Evolutionary conservation across 2,113 vertebrate genomes (phyloP), one percentile per base, ranked within the genome.

Genomic region (Pholis gunnellus): DNA sequence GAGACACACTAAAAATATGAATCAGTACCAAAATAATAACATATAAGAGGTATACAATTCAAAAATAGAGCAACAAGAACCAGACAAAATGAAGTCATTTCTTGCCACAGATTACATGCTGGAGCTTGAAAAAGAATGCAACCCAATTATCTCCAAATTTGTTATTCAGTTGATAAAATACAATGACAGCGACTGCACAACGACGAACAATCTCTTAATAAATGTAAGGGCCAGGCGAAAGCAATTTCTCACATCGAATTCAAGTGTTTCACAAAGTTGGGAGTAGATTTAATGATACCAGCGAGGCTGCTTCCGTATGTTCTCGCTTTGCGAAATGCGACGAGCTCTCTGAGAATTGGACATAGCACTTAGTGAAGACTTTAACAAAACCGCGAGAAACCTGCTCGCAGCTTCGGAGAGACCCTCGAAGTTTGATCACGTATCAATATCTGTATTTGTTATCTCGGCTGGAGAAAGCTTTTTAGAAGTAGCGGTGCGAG

Each of bases 331-430:
- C 36, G 42, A 82, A 61, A 79, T 52, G 72, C 61, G 74, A 84
- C 75, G 63, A 66, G 75, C 14, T 84, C 77, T 78, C 61, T 85
- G 54, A 79, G 79, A 69, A 54, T 40, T 38, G 36, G 29, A 80
- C 71, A 74, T 42, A 74, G 48, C 52, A 52, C 61, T 81, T 54
- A 75, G 76, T 13, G 38, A 60, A 56, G 50, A 74, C 46, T 54
- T 77, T 17, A 83, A 74, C 56, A 67, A 76, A 84, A 88, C 69
- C 79, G 73, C 63, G 66, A 70, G 76, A 87, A 87, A 81, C 60
- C 82, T 72, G 54, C 69, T 78, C 2, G 38, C 68, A 85, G 79
- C 78, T 85, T 75, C 61, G 59, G 52, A 74, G 67, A 85, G 29
- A 65, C 64, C 65, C 11, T 83, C 72, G 56, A 14, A 52, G 40